Evolutionary conservation across 2,888 invertebrate species (phyloP).

Genomic region (Napeogenes sylphis): DNA sequence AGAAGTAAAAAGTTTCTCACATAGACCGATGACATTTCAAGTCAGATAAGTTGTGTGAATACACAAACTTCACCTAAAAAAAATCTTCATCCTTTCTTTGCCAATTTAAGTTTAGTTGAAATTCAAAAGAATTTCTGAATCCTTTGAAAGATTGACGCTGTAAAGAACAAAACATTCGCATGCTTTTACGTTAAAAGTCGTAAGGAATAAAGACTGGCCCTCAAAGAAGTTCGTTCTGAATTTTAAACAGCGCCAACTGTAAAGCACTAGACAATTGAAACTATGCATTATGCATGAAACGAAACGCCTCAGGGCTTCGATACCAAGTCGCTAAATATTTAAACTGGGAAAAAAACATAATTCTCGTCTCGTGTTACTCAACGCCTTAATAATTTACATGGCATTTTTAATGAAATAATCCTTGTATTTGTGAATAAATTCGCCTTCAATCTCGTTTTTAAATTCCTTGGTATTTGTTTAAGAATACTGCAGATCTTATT

Average conservation of each 20-base stretch:
- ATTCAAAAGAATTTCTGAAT: background rate
- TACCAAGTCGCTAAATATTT: slow-evolving; percentile 22
- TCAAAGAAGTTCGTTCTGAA: slow-evolving; percentile 21
- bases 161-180: slow-evolving; percentile 4
- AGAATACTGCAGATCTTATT: no score
- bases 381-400: no score
- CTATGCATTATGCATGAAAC: slow-evolving; percentile 28
- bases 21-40: no score
- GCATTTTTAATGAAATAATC: no score
- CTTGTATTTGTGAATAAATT: no score
- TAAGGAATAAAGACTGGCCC: slow-evolving; percentile 28
- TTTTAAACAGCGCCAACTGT: slow-evolving; percentile 25
- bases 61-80: no score
- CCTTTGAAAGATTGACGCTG: slow-evolving; percentile 1
- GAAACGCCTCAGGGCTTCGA: slow-evolving; percentile 21
- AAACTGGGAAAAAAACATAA: background rate
- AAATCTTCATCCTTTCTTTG: no score
- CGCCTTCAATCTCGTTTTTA: no score
- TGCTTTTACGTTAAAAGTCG: slow-evolving; percentile 10
- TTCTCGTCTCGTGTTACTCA: background rate
- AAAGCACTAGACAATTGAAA: slow-evolving; percentile 27
- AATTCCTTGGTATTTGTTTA: no score
- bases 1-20: no score
- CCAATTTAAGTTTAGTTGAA: background rate
- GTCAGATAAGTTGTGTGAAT: no score